Evolutionary conservation across 2,888 invertebrate species (phyloP).

Genomic region (Mythimna ferrago): DNA sequence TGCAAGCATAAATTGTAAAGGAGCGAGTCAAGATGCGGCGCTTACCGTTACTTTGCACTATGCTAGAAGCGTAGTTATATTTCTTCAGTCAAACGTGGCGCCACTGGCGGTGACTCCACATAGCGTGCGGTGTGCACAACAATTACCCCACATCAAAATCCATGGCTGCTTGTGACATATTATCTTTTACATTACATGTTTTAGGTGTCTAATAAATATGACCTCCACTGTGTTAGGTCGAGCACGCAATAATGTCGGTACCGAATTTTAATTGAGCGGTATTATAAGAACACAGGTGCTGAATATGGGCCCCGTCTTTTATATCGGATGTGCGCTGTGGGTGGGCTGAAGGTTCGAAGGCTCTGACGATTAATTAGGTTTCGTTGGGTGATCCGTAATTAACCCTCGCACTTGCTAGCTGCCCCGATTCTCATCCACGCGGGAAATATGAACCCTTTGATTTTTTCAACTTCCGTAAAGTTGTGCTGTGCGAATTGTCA

Average conservation of each 20-base stretch:
- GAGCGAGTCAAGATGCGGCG: conserved; percentile 58
- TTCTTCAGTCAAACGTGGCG: conserved; percentile 39
- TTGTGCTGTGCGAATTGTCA: conserved; percentile 27
- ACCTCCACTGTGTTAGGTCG: conserved; percentile 56
- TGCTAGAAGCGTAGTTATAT: conserved; percentile 52
- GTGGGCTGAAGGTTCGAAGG: conserved; percentile 61
- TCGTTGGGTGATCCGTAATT: conserved; percentile 77
- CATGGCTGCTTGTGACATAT: conserved; percentile 49
- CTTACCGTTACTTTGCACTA: conserved; percentile 35
- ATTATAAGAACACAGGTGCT: conserved; percentile 76
- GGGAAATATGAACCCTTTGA: conserved; percentile 60
- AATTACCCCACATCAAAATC: conserved; percentile 62
- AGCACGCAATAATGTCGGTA: conserved; percentile 65
- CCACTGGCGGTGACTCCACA: background rate
- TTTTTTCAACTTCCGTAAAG: conserved; percentile 39
- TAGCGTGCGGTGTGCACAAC: conserved; percentile 24
- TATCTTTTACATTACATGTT: conserved; percentile 57
- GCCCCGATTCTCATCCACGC: conserved; percentile 55
- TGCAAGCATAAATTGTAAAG: conserved; percentile 68
- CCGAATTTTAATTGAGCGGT: conserved; percentile 74
- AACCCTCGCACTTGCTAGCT: conserved; percentile 70
- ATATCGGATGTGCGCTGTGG: conserved; percentile 65
- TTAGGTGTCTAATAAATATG: conserved; percentile 53
- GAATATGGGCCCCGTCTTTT: conserved; percentile 73
- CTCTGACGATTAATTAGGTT: conserved; percentile 76